These are phyloP conservation scores for Philhelius pedissequus DNA, from an alignment of 2,888 invertebrate genomes.

Conservation along the genomic window DNA sequence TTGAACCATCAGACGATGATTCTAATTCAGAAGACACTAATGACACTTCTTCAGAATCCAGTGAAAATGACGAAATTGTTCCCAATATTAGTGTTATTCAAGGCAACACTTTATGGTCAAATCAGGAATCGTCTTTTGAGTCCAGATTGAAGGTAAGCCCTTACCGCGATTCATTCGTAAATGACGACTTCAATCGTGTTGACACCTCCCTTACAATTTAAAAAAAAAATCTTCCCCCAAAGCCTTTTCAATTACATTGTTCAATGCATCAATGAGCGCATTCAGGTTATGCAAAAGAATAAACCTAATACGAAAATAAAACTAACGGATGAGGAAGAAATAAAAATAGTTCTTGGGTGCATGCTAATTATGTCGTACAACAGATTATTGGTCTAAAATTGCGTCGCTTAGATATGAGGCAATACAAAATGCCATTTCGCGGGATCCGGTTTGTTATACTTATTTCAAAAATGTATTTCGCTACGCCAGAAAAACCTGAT, in stretches of 20 bases:
- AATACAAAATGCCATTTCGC: neutral
- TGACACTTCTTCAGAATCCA: conserved; percentile 1
- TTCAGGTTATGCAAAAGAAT: neutral
- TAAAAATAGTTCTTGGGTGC: conserved; percentile 5
- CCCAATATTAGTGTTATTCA: neutral
- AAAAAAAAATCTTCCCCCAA: neutral
- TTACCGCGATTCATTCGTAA: neutral
- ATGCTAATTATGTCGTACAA: conserved; percentile 3
- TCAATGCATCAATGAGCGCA: neutral
- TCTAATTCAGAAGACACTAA: neutral
- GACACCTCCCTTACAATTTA: neutral
- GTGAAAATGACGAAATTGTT: neutral
- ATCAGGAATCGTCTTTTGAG: neutral
- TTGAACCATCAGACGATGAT: neutral
- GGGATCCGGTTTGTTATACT: neutral
- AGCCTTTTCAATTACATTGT: neutral
- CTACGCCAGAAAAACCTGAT: neutral
- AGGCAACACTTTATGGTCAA: neutral
- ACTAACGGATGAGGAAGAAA: neutral
- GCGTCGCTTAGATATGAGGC: neutral
- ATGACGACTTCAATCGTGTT: neutral
- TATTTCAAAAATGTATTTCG: neutral
- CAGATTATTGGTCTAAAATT: neutral
- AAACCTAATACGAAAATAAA: neutral
- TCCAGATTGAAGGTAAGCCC: neutral